phyloP scores from a whole-genome alignment of 2,888 invertebrate species.

The Acanthococcus lagerstroemiae region DNA sequence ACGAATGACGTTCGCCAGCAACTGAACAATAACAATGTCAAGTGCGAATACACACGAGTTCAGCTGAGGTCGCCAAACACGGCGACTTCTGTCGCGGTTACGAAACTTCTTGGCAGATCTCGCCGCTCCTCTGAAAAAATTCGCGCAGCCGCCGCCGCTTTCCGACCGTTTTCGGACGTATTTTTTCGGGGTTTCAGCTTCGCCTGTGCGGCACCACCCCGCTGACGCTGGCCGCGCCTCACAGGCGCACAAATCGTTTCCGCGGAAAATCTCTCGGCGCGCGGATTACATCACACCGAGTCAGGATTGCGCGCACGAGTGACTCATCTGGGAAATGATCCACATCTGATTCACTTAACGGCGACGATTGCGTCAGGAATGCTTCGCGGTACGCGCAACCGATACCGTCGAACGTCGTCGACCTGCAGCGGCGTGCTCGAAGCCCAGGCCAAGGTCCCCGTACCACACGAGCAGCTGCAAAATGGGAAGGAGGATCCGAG shows the following conservation, averaged over 20 bases:
- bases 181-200: too few species aligned
- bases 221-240: background rate
- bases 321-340: background rate
- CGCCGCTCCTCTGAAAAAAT: too few species aligned
- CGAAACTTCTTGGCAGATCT: too few species aligned
- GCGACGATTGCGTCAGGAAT: background rate
- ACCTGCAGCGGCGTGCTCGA: background rate
- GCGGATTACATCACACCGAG: background rate
- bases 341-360: background rate
- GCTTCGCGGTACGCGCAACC: background rate
- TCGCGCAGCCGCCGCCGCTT: too few species aligned
- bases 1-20: conserved; percentile 13
- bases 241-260: conserved; percentile 4
- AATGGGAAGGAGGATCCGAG: too few species aligned
- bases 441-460: background rate
- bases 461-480: too few species aligned
- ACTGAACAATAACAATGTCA: conserved; percentile 19
- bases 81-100: background rate
- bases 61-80: conserved; percentile 14
- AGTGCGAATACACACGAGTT: conserved; percentile 21
- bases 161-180: too few species aligned
- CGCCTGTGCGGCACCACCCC: too few species aligned
- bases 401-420: background rate
- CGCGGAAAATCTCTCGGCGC: background rate
- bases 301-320: background rate